phyloP scores from a whole-genome alignment of 2,888 invertebrate genomes.

The Folsomia manolachei region DNA sequence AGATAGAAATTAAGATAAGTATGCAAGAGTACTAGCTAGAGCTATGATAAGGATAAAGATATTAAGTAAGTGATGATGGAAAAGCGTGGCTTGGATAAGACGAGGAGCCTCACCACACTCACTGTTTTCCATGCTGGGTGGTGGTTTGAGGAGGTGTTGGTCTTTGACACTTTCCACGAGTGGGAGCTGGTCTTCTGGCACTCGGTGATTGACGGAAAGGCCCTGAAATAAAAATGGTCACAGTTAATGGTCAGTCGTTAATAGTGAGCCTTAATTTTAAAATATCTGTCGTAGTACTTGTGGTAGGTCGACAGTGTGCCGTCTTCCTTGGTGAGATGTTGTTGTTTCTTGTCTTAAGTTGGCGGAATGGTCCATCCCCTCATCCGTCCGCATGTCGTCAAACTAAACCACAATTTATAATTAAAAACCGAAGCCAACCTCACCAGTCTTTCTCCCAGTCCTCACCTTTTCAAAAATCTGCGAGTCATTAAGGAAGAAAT shows the following conservation, averaged over 20 bases:
- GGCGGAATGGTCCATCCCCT: constrained; percentile 35
- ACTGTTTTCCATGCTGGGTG: constrained; percentile 69
- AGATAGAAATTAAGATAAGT: constrained; percentile 11
- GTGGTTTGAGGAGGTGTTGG: constrained; percentile 77
- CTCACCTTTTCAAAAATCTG: constrained; percentile 64
- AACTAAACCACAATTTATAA: constrained; percentile 33
- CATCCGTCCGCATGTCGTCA: constrained; percentile 48
- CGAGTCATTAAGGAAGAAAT: constrained; percentile 57
- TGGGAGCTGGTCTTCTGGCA: constrained; percentile 45
- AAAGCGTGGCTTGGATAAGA: no score
- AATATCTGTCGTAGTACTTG: constrained; percentile 36
- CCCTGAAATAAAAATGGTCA: constrained; percentile 35
- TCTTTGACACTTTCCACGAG: constrained; percentile 70
- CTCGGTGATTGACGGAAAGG: constrained; percentile 41
- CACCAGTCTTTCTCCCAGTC: no score
- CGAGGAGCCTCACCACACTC: no score
- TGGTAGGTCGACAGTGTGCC: constrained; percentile 50
- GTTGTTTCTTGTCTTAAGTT: constrained; percentile 33
- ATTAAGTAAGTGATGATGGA: no score
- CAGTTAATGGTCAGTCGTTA: background rate
- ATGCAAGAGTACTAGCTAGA: no score
- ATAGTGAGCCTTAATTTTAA: background rate
- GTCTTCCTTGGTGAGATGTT: constrained; percentile 49
- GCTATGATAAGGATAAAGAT: background rate
- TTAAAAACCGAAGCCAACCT: no score